Conservation (phyloP, 1,140 invertebrate genomes). For the Arion vulgaris region DNA sequence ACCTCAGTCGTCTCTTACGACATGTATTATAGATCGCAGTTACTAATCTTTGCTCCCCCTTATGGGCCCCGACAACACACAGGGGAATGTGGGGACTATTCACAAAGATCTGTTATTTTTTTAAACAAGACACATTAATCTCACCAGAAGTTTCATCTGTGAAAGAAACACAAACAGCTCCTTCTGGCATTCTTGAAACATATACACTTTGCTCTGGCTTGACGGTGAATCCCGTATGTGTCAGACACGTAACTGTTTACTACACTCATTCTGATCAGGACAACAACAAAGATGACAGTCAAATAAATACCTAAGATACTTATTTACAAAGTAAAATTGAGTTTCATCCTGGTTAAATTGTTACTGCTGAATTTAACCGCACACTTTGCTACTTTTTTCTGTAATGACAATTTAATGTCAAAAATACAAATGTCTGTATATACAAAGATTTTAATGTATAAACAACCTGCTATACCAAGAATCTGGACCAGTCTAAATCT, state of each 20-base stretch:
- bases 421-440: too few relatives aligned
- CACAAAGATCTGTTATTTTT: background rate
- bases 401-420: too few relatives aligned
- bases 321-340: too few relatives aligned
- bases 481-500: too few relatives aligned
- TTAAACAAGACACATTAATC: background rate
- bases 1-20: background rate
- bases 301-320: too few relatives aligned
- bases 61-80: too few relatives aligned
- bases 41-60: background rate
- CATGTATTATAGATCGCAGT: background rate
- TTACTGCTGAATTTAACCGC: too few relatives aligned
- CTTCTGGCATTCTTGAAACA: constrained; percentile 55
- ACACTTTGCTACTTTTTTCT: too few relatives aligned
- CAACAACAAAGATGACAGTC: too few relatives aligned
- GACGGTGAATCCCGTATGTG: constrained; percentile 49
- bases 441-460: too few relatives aligned
- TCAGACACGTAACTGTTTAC: constrained; percentile 39
- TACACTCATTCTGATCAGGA: constrained; percentile 41
- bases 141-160: constrained; percentile 33
- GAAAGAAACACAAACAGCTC: constrained; percentile 39
- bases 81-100: background rate
- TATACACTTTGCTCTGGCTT: constrained; percentile 53
- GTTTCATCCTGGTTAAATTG: too few relatives aligned
- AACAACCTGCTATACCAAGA: too few relatives aligned